Conservation (phyloP, 2,113 vertebrate species). For the Aramus guarauna region DNA sequence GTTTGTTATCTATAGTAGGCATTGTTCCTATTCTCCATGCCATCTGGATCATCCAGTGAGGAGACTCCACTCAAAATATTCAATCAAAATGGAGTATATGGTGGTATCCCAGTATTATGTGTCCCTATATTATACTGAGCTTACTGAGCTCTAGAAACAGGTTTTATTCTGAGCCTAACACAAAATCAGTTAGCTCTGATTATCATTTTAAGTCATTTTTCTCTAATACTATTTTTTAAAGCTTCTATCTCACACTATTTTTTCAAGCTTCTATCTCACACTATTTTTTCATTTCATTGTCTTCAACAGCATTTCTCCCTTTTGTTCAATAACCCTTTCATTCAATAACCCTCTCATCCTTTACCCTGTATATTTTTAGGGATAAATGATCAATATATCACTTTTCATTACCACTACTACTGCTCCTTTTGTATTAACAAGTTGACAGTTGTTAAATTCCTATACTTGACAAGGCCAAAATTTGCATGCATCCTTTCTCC, state of each 20-base stretch:
- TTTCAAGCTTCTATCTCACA: not conserved
- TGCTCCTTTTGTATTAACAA: not conserved
- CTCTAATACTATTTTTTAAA: not conserved
- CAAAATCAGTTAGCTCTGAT: not conserved
- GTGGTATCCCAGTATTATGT: not conserved
- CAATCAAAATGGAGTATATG: not conserved
- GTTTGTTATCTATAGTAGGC: not conserved
- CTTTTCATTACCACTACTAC: not conserved
- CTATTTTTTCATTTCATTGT: not conserved
- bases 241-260: not conserved
- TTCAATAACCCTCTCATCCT: not conserved
- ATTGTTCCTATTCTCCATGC: not conserved
- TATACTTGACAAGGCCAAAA: not conserved
- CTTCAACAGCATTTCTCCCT: not conserved
- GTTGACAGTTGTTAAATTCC: not conserved
- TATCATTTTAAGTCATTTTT: not conserved
- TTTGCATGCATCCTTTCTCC: not conserved
- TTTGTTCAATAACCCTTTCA: not conserved
- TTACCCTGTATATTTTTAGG: not conserved
- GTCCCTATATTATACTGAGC: not conserved
- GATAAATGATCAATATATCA: not conserved
- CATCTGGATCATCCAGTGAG: not conserved
- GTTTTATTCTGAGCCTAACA: not conserved
- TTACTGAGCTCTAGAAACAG: not conserved
- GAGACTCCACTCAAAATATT: not conserved